Evolutionary conservation across 1,140 invertebrate genomes (phyloP), one percentile per base, ranked within the genome.

Genomic region (Bombus superbus): DNA sequence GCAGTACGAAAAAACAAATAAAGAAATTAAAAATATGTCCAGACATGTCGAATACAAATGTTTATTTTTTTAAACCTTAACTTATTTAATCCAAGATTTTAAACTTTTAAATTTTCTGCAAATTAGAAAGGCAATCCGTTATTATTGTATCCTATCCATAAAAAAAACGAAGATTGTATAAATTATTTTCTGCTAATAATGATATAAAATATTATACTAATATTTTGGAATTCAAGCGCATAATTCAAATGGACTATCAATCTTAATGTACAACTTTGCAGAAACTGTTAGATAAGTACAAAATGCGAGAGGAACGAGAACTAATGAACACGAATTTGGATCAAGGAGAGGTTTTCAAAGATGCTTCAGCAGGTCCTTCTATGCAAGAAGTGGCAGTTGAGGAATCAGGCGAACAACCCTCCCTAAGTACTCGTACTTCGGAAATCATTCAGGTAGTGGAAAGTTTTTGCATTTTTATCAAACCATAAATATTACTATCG

Each of bases 271-370:
- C 35, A 18, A 78, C 18, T 57, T 59, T 71, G n/a, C 42, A 85
- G 77, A 62, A 73, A 35, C 22, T 85, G 15, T 80, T 85, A 42
- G 53, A 85, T 32, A 72, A 53, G 62, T 85, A 85, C 32, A 62
- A 32, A 53, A 62, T 10, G 2, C 66, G 42, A 42, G 80, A 72
- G 9, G 85, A 86, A 22, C 47, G 47, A 28, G 80, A 86, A 77
- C 53, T 84, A 74, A 84, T 68, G 75, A 85, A 62, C 35, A 85
- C 35, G 44, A 47, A 87, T 85, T 25, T 84, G 40, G 86, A 87
- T 75, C 47, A 85, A 75, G 86, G 75, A 8, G 25, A 38, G 9
- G 22, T 74, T 57, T 32, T 64, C 18, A 87, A 66, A 74, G 83
- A 87, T 28, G 25, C 47, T 85, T 79, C 74, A 22, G 47, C 35